Evolutionary conservation across 2,888 invertebrate genomes (phyloP), one percentile per base, ranked within the genome.

Genomic region (Pyrochroa serraticornis): DNA sequence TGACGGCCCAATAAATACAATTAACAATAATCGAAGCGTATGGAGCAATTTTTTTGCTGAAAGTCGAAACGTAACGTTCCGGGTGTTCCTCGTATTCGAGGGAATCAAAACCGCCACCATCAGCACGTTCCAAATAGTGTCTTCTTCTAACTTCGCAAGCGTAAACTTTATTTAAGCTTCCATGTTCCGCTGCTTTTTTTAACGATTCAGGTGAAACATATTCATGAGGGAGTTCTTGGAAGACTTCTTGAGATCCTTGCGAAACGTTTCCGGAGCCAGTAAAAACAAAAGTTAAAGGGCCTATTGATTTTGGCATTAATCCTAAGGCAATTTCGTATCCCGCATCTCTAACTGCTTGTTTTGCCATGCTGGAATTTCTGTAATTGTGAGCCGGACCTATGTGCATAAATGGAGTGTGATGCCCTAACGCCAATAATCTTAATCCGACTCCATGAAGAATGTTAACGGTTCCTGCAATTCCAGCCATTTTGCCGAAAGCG

Each of bases 351-450:
- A 99, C 92, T 0, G 97, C 95, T 79, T 99, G 98, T 22, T 93
- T 86, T 0, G 98, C 98, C 95, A 97, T 97, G 70, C 95, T 95
- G 0, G 95, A 96, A 78, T 93, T 97, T 33, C 98, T 86, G 80
- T 99, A 99, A 80, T 99, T 99, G 76, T 99, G 99, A 0, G 99
- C 96, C 3, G 97, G 95, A 2, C 74, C 98, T 63, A 99, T 93
- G 75, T 99, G 97, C 97, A 99, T 97, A 75, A 99, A 99, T 0
- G 99, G 99, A 0, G 99, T 99, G 75, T 99, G 99, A 78, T 99
- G 98, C 0, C 99, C 99, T 14, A 99, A 82, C 0, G 98, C 98
- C 50, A 99, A 81, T 1, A 97, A 83, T 44, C 99, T 83, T 33
- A 99, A 83, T 0, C 99, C 99, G 39, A 99, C 82, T 0, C 99